These are phyloP conservation scores for Plumapathes pennacea DNA, from an alignment of 92 coral and sea anemone species.

Conservation along the genomic window DNA sequence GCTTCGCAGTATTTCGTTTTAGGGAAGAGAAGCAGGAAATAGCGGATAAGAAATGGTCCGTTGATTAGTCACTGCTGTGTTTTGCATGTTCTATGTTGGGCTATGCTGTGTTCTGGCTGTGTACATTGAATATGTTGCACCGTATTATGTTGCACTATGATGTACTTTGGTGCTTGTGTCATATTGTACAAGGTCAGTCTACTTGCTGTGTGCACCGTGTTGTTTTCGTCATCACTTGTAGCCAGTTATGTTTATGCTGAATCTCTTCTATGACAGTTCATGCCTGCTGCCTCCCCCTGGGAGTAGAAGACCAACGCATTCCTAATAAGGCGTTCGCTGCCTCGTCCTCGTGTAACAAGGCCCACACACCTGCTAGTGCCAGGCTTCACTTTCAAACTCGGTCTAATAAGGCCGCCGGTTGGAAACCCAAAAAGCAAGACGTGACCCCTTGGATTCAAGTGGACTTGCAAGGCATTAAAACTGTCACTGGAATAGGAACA, in stretches of 20 bases:
- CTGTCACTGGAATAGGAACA: constrained; percentile 45
- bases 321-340: constrained; percentile 45
- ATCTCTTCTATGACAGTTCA: too few relatives aligned
- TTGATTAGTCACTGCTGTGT: too few relatives aligned
- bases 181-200: too few relatives aligned
- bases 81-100: too few relatives aligned
- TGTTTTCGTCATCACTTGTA: background rate
- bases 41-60: too few relatives aligned
- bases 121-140: too few relatives aligned
- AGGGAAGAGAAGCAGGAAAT: too few relatives aligned
- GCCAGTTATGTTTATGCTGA: background rate
- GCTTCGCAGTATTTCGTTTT: too few relatives aligned
- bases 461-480: constrained; percentile 26
- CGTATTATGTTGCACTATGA: too few relatives aligned
- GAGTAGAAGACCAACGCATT: constrained; percentile 46
- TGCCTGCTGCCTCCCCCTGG: constrained; percentile 39
- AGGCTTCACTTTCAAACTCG: constrained; percentile 36
- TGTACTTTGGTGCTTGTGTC: too few relatives aligned
- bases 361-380: constrained; percentile 40
- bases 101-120: too few relatives aligned
- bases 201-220: background rate
- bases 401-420: constrained; percentile 18
- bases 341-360: constrained; percentile 31
- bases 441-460: constrained; percentile 52
- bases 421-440: constrained; percentile 52